Evolutionary conservation across 2,797 vertebrate species (phyloP).

Genomic region (Scolopax rusticola): DNA sequence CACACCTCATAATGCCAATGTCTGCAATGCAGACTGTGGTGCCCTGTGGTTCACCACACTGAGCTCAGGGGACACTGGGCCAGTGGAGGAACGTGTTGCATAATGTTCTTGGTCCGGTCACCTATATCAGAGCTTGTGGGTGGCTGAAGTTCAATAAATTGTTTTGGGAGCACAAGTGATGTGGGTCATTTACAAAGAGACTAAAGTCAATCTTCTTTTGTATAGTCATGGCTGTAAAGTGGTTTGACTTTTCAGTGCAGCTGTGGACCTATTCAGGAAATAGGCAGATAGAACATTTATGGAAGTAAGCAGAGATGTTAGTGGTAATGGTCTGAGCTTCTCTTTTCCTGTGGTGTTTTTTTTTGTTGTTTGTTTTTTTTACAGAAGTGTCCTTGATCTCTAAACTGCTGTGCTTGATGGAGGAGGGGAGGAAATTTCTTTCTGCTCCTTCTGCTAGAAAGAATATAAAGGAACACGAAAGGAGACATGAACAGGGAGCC

Average conservation of each 20-base stretch:
- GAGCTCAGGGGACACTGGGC: fast-evolving
- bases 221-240: neutral
- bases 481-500: neutral
- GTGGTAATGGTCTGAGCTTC: neutral
- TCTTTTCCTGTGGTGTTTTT: no score
- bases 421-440: fast-evolving
- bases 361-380: neutral
- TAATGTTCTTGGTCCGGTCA: neutral
- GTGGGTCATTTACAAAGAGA: fast-evolving
- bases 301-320: neutral
- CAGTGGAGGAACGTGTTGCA: fast-evolving
- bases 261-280: neutral
- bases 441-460: neutral
- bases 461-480: neutral
- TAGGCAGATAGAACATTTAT: neutral
- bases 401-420: neutral
- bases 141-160: neutral
- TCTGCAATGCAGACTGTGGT: neutral
- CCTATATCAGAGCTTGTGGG: neutral
- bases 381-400: neutral
- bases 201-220: neutral
- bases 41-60: fast-evolving
- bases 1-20: fast-evolving
- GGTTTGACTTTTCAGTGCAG: neutral
- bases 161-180: neutral